A percentile compares a stretch with the other conserved stretches of the same genome.
phyloP scores from a whole-genome alignment of 2,113 vertebrate genomes.

The human region GRCh38 chr5:53375001-53375500 shows the following conservation, averaged over 20 bases:
- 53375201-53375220: neutral
- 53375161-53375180: neutral
- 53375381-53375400: neutral
- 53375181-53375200: neutral
- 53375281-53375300: neutral
- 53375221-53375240: neutral
- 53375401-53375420: neutral
- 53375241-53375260: neutral
- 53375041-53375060: neutral
- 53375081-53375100: neutral
- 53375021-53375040: neutral
- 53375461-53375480: neutral
- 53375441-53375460: neutral
- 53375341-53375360: neutral
- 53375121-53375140: neutral
- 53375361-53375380: neutral
- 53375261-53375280: neutral
- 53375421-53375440: neutral
- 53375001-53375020: neutral
- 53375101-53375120: neutral
- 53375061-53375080: neutral
- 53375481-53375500: slow-evolving; percentile 8
- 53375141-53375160: neutral
- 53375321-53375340: neutral
- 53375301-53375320: neutral